A percentile compares a stretch with the other conserved stretches of the same genome.
phyloP scores from a whole-genome alignment of 2,113 vertebrate species.

The Lates calcarifer region DNA sequence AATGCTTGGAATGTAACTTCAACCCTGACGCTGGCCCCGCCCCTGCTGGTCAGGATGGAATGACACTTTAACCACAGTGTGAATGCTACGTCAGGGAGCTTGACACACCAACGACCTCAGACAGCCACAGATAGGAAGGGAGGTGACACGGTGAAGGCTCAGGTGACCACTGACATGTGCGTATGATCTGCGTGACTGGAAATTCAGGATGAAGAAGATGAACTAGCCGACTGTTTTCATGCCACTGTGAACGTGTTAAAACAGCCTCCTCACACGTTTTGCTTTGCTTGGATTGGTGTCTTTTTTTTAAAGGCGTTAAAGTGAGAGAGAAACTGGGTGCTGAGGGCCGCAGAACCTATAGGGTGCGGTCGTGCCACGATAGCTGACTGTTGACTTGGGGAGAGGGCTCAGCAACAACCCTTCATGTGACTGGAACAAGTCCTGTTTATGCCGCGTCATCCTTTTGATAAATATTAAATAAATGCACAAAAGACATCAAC shows the following conservation, averaged over 20 bases:
- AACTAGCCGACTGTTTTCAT: too few species aligned
- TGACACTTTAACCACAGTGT: slow-evolving; percentile 24
- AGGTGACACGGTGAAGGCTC: neutral
- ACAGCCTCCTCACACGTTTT: too few species aligned
- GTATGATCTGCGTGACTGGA: neutral
- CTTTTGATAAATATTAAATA: slow-evolving; percentile 65
- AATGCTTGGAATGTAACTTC: neutral
- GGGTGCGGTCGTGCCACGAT: too few species aligned
- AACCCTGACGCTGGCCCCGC: neutral
- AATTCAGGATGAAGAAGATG: neutral
- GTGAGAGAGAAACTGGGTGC: too few species aligned
- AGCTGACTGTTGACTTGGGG: neutral
- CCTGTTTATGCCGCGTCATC: neutral
- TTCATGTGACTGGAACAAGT: slow-evolving; percentile 19
- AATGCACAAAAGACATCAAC: slow-evolving; percentile 26
- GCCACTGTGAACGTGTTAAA: too few species aligned
- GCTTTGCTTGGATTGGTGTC: too few species aligned
- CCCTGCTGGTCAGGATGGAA: slow-evolving; percentile 7
- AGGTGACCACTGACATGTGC: neutral
- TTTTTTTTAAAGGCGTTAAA: too few species aligned
- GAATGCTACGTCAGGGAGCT: neutral
- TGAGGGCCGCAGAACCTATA: too few species aligned
- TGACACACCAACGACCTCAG: neutral
- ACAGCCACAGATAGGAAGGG: neutral
- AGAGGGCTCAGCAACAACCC: neutral